phyloP scores from a whole-genome alignment of 2,113 vertebrate species.

The Chionis minor region DNA sequence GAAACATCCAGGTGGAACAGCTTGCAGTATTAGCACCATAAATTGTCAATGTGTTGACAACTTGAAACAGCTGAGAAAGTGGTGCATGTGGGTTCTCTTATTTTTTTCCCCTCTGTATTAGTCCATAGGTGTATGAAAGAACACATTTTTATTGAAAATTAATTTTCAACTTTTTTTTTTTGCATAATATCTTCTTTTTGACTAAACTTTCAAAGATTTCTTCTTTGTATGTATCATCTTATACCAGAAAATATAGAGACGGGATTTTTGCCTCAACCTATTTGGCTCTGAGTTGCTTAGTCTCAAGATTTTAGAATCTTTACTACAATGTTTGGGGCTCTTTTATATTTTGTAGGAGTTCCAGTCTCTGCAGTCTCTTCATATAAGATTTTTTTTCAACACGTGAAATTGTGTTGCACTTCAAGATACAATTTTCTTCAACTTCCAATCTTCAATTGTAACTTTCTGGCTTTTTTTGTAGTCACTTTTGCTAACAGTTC shows the following conservation, averaged over 20 bases:
- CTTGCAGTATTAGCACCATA: neutral
- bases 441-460: neutral
- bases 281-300: neutral
- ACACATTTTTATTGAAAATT: neutral
- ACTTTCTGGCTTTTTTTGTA: neutral
- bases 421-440: neutral
- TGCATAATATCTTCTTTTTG: neutral
- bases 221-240: neutral
- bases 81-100: neutral
- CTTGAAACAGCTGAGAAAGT: neutral
- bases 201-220: neutral
- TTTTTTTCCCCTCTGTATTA: neutral
- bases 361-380: neutral
- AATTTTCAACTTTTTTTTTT: neutral
- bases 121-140: neutral
- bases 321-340: neutral
- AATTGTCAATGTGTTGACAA: neutral
- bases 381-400: neutral
- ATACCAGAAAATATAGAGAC: neutral
- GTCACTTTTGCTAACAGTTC: neutral
- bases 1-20: neutral
- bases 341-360: neutral
- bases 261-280: rapidly evolving
- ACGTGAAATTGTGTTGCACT: neutral
- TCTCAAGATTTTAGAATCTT: neutral